Percentiles rank a stretch among this genome's conserved stretches.
Conservation (phyloP, 2,113 vertebrate genomes). For the Mobula hypostoma region DNA sequence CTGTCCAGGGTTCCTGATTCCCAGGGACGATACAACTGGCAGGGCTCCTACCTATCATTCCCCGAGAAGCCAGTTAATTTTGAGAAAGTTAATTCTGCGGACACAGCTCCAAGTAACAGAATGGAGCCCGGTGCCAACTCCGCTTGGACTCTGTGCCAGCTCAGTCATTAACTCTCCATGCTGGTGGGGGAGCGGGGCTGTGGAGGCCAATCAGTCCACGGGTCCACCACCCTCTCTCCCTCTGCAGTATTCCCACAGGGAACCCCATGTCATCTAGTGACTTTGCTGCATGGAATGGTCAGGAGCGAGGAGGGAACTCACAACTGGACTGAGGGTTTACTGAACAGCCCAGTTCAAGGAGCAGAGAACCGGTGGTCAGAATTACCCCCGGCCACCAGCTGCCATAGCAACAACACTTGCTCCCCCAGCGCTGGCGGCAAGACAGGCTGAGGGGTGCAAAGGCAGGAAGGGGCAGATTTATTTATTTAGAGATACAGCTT, state of each 20-base stretch:
- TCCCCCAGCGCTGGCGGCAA: no score
- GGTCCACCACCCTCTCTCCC: no score
- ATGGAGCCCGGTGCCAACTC: background rate
- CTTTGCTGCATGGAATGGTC: background rate
- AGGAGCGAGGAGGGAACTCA: no score
- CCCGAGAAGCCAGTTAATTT: background rate
- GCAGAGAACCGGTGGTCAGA: no score
- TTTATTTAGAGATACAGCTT: no score
- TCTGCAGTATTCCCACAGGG: background rate
- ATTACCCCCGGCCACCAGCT: no score
- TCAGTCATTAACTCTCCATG: background rate
- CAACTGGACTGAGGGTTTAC: background rate
- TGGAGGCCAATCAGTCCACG: no score
- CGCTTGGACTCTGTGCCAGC: background rate
- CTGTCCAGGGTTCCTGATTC: background rate
- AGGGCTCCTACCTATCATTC: background rate
- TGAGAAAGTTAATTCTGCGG: constrained; percentile 12
- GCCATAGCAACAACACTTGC: no score
- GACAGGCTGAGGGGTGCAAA: no score
- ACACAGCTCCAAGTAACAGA: background rate
- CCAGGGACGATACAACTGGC: background rate
- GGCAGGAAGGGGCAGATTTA: no score
- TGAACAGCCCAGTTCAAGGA: no score
- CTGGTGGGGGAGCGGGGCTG: no score
- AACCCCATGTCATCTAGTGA: background rate